Percentiles rank a stretch among this genome's conserved stretches.
Conservation (phyloP, 2,888 invertebrate species). For the Campopleginae sp. region DNA sequence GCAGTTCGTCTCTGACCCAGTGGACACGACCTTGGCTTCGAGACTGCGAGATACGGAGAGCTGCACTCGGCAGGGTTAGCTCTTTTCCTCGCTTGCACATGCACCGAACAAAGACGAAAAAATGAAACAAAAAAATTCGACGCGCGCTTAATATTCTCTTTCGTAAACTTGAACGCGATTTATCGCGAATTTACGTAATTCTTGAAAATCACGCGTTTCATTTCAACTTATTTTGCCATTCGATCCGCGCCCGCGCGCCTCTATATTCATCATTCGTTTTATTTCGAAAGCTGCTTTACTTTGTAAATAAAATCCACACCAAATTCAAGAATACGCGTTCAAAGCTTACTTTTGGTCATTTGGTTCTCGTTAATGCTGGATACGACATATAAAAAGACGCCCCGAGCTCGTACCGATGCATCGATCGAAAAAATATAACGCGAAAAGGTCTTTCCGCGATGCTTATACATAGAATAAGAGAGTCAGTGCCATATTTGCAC, state of each 20-base stretch:
- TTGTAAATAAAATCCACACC: too few species aligned
- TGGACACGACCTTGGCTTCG: constrained; percentile 77
- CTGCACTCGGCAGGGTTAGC: constrained; percentile 62
- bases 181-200: constrained; percentile 38
- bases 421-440: constrained; percentile 59
- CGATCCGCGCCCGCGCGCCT: background rate
- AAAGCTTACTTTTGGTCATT: too few species aligned
- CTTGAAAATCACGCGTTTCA: constrained; percentile 43
- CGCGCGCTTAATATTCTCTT: constrained; percentile 25
- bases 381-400: constrained; percentile 36
- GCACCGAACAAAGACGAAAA: constrained; percentile 16
- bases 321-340: too few species aligned
- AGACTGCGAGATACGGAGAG: constrained; percentile 65
- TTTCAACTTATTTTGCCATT: constrained; percentile 1
- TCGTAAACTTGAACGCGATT: constrained; percentile 4
- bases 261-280: constrained; percentile 6
- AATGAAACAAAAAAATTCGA: constrained; percentile 28
- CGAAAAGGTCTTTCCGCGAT: constrained; percentile 51
- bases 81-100: constrained; percentile 38
- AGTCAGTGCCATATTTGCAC: background rate
- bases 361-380: constrained; percentile 21
- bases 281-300: too few species aligned
- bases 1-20: constrained; percentile 77
- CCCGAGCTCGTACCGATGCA: constrained; percentile 41
- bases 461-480: background rate